A percentile compares a stretch with the other conserved stretches of the same genome.
Conservation (phyloP, 2,888 invertebrate genomes). For the Cremastobaeus sp. region DNA sequence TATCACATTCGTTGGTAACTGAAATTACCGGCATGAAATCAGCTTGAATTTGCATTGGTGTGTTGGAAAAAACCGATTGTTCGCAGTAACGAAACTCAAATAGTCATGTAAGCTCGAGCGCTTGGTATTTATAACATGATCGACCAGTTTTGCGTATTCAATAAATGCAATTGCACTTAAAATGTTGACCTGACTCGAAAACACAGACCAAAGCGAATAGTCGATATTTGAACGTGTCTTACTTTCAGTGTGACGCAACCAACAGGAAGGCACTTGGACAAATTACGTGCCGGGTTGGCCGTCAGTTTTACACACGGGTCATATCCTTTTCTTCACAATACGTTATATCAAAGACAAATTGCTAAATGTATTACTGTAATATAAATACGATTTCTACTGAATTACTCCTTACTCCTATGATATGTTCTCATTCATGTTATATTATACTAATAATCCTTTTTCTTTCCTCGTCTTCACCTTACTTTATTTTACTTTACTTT, state of each 20-base stretch:
- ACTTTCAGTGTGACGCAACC: slow-evolving; percentile 75
- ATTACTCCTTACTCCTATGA: slow-evolving; percentile 76
- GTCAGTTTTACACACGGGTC: slow-evolving; percentile 72
- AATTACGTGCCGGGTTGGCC: slow-evolving; percentile 77
- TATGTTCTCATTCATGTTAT: slow-evolving; percentile 77
- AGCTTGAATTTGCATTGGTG: not conserved
- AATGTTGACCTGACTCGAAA: slow-evolving; percentile 54
- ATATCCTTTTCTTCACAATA: slow-evolving; percentile 64
- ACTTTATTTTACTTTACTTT: slow-evolving; percentile 12
- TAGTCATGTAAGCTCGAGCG: slow-evolving; percentile 23
- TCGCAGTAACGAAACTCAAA: slow-evolving; percentile 30
- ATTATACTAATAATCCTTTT: slow-evolving; percentile 65
- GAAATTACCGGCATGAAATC: no score
- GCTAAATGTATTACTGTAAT: slow-evolving; percentile 58
- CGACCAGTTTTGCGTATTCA: slow-evolving; percentile 51
- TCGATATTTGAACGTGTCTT: slow-evolving; percentile 57
- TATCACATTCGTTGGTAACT: slow-evolving; percentile 36
- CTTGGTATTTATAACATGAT: slow-evolving; percentile 34
- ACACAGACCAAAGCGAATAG: slow-evolving; percentile 53
- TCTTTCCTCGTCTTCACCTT: slow-evolving; percentile 10
- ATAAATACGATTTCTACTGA: slow-evolving; percentile 64
- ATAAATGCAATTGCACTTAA: slow-evolving; percentile 58
- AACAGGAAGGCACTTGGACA: slow-evolving; percentile 78
- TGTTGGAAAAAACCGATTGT: slow-evolving; percentile 22
- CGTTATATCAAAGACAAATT: slow-evolving; percentile 66